A percentile compares a stretch with the other conserved stretches of the same genome.
phyloP scores from a whole-genome alignment of 1,140 invertebrate species.

The Sesamia nonagrioides region DNA sequence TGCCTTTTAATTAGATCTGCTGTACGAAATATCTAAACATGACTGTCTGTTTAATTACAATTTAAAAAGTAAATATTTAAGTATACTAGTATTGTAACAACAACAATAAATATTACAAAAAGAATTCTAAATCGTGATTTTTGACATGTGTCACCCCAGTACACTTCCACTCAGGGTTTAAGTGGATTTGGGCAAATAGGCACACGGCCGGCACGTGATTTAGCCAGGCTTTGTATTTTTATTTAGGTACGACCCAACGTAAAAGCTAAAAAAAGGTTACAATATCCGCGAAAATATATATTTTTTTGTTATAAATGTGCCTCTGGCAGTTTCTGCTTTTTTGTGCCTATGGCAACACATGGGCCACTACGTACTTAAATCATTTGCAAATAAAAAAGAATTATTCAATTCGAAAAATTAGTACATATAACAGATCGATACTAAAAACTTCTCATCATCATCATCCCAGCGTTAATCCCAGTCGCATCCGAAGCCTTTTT shows the following conservation, averaged over 20 bases:
- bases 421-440: too few relatives aligned
- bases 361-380: neutral
- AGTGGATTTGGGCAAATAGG: constrained; percentile 62
- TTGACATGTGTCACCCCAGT: constrained; percentile 68
- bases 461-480: too few relatives aligned
- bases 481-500: too few relatives aligned
- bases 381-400: too few relatives aligned
- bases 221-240: constrained; percentile 66
- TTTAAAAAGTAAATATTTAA: neutral
- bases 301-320: constrained; percentile 39
- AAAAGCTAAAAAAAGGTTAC: constrained; percentile 53
- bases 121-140: constrained; percentile 60
- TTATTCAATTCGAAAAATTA: too few relatives aligned
- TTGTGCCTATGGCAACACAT: too few relatives aligned
- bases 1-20: too few relatives aligned
- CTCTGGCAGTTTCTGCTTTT: neutral
- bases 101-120: constrained; percentile 42
- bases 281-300: constrained; percentile 33
- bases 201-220: constrained; percentile 57
- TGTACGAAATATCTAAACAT: neutral
- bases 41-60: neutral
- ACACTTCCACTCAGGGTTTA: constrained; percentile 54
- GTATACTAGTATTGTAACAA: constrained; percentile 31
- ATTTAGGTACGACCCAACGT: constrained; percentile 52
- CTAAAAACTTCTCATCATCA: too few relatives aligned